Evolutionary conservation across 2,113 vertebrate species (phyloP).

Genomic region (Brienomyrus longianalis): DNA sequence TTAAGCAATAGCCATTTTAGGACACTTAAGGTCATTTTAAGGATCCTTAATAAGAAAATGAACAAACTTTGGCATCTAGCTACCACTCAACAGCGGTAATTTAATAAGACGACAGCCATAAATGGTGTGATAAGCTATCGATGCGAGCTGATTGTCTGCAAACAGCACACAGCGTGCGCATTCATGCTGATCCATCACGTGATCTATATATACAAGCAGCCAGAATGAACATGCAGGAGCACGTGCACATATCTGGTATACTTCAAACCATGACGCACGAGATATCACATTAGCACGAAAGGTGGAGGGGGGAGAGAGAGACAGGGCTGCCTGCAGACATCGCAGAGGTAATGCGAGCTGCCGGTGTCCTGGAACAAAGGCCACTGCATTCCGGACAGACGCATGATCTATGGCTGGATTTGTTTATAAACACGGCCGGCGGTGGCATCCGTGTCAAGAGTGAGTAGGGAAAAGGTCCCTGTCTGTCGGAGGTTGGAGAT

Average conservation of each 20-base stretch:
- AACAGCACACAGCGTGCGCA: not conserved
- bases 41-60: not conserved
- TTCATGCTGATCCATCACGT: not conserved
- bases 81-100: not conserved
- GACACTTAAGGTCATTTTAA: not conserved
- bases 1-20: not conserved
- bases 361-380: not conserved
- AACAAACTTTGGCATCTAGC: not conserved
- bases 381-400: not conserved
- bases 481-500: not conserved
- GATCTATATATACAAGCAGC: not conserved
- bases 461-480: constrained; percentile 39
- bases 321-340: not conserved
- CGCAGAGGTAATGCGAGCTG: not conserved
- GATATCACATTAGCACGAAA: not conserved
- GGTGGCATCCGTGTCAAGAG: constrained; percentile 26
- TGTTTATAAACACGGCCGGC: constrained; percentile 34
- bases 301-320: not conserved
- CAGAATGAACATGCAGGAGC: not conserved
- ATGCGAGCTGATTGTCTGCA: not conserved
- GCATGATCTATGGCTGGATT: not conserved
- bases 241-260: not conserved
- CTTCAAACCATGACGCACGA: not conserved
- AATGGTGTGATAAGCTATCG: not conserved
- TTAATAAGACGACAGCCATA: not conserved